Evolutionary conservation across 2,113 vertebrate genomes (phyloP).

Genomic region (Elephas maximus): DNA sequence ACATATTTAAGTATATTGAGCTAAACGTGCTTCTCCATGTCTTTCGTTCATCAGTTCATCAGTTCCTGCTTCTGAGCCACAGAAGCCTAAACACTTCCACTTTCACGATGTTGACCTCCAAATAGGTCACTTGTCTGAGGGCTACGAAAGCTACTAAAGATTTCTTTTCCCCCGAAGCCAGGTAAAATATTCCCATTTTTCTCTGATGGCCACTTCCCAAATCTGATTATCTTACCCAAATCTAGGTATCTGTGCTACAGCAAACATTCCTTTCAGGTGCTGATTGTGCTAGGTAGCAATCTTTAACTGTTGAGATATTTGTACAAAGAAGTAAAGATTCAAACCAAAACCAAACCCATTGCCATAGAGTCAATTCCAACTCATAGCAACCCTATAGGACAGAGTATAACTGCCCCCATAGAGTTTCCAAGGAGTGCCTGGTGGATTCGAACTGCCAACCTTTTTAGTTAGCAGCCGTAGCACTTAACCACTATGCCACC

Average conservation of each 20-base stretch:
- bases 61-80: neutral
- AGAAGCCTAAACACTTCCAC: neutral
- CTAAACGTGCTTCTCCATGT: rapidly evolving
- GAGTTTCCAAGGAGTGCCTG: too few relatives aligned
- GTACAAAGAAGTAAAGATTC: neutral
- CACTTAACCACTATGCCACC: too few relatives aligned
- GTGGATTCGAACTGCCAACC: too few relatives aligned
- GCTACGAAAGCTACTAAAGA: rapidly evolving
- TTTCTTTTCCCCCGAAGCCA: neutral
- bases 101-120: neutral
- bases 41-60: neutral
- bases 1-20: rapidly evolving
- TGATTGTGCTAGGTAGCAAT: rapidly evolving
- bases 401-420: too few relatives aligned
- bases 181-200: neutral
- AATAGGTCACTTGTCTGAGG: rapidly evolving
- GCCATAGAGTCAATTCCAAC: too few relatives aligned
- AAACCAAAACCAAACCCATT: too few relatives aligned
- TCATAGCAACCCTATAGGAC: too few relatives aligned
- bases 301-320: neutral
- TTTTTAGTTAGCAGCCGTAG: too few relatives aligned
- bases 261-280: neutral
- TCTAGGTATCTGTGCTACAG: neutral
- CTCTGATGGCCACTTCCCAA: neutral
- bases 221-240: rapidly evolving